Evolutionary conservation across 2,888 invertebrate species (phyloP).

Genomic region (Heliconius ethilla): DNA sequence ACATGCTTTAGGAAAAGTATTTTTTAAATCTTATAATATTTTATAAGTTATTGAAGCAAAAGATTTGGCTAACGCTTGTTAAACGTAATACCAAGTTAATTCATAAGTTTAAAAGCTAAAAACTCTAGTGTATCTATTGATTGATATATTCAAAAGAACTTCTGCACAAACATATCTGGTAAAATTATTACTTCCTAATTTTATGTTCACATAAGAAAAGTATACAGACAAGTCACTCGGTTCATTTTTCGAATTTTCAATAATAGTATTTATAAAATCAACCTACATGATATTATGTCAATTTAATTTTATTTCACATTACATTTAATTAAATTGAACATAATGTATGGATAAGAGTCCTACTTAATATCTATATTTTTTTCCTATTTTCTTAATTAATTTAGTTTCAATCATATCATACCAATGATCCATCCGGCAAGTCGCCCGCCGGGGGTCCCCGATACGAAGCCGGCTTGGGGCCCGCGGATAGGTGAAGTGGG

Average conservation of each 20-base stretch:
- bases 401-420: slow-evolving; percentile 51
- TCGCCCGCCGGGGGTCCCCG: slow-evolving; percentile 77
- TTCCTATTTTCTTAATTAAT: not conserved
- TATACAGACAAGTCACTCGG: too few relatives aligned
- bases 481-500: slow-evolving; percentile 68
- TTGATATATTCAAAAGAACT: not conserved
- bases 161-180: not conserved
- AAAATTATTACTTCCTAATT: too few relatives aligned
- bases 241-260: not conserved
- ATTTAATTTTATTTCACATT: not conserved
- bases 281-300: too few relatives aligned
- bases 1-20: not conserved
- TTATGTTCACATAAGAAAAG: too few relatives aligned
- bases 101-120: not conserved
- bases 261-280: not conserved
- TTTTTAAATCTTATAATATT: not conserved
- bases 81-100: not conserved
- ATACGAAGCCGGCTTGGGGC: slow-evolving; percentile 76
- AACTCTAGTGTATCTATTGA: too few relatives aligned
- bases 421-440: slow-evolving; percentile 85
- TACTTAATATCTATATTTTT: not conserved
- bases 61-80: too few relatives aligned
- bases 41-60: not conserved
- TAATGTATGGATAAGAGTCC: not conserved
- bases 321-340: not conserved